Conservation (phyloP, 2,888 invertebrate species). For the Mantis religiosa region DNA sequence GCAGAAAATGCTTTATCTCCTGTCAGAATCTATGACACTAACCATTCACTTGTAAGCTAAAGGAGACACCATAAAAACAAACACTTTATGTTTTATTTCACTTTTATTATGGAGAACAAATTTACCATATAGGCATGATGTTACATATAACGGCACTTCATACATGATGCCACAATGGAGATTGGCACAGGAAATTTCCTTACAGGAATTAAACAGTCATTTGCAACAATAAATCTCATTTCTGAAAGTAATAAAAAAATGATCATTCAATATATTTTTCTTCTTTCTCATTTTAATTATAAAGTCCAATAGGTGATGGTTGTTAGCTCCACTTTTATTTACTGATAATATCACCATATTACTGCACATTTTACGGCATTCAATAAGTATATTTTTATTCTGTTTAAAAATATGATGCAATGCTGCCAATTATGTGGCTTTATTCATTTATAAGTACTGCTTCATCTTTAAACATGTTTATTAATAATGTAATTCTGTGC, state of each 20-base stretch:
- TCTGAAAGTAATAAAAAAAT: neutral
- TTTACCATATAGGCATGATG: slow-evolving; percentile 5
- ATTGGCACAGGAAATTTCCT: slow-evolving; percentile 19
- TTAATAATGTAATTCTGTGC: neutral
- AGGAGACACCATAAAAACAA: neutral
- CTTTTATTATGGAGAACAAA: slow-evolving; percentile 16
- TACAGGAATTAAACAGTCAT: neutral
- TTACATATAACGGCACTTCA: slow-evolving; percentile 24
- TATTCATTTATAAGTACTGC: neutral
- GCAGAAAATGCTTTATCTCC: too few species aligned
- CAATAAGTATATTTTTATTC: neutral
- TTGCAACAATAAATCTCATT: neutral
- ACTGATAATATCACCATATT: neutral
- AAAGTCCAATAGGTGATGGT: neutral
- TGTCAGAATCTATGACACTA: too few species aligned
- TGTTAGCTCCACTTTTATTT: neutral
- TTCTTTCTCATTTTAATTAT: neutral
- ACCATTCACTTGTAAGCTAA: too few species aligned
- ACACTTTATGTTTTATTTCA: slow-evolving; percentile 10
- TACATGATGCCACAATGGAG: slow-evolving; percentile 26
- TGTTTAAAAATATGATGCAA: neutral
- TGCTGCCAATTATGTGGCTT: neutral
- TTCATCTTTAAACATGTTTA: neutral
- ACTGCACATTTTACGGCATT: neutral
- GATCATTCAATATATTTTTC: neutral